A percentile compares a stretch with the other conserved stretches of the same genome.
Evolutionary conservation across 2,113 vertebrate species (phyloP).

Genomic region (Cyrtonyx montezumae): DNA sequence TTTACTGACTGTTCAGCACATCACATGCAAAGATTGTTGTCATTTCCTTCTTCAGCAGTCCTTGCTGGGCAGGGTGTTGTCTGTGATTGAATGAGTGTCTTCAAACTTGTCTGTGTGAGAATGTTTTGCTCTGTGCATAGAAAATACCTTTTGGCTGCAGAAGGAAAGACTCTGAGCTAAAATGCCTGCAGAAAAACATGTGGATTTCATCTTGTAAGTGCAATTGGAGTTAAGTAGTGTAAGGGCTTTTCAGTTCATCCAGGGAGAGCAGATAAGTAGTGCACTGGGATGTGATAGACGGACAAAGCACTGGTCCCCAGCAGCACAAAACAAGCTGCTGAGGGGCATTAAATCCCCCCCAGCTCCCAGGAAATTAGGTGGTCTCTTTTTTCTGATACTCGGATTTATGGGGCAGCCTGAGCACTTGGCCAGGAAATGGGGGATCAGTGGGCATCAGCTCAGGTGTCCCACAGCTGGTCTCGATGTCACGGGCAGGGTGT

Average conservation of each 20-base stretch:
- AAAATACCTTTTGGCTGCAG: background rate
- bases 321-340: background rate
- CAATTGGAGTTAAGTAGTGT: background rate
- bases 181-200: background rate
- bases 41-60: background rate
- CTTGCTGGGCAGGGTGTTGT: rapidly evolving
- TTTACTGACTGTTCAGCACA: background rate
- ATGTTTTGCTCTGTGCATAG: background rate
- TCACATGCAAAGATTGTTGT: rapidly evolving
- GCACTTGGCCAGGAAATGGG: background rate
- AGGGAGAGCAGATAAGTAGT: background rate
- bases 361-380: background rate
- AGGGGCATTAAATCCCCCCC: background rate
- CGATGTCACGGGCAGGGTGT: background rate
- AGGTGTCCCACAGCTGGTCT: background rate
- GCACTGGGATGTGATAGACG: background rate
- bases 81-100: background rate
- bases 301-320: background rate
- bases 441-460: background rate
- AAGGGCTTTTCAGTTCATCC: background rate
- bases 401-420: background rate
- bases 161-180: background rate
- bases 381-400: background rate
- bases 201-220: background rate
- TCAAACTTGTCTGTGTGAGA: background rate